These are phyloP conservation scores for Cephus runcator DNA, from an alignment of 2,888 invertebrate genomes.

Conservation along the genomic window DNA sequence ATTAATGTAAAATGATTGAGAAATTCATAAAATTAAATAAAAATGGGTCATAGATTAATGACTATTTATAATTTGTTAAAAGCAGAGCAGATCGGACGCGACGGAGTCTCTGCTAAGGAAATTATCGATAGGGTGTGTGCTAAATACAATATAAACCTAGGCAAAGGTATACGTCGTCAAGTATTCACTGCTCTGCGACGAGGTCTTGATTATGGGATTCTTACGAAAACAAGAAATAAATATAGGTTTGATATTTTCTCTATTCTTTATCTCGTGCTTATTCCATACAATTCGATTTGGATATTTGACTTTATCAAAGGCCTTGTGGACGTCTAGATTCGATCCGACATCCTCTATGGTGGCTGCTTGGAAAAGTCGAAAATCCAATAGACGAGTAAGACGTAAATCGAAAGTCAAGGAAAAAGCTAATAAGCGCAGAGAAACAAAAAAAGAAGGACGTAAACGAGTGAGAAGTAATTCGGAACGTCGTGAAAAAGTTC, in stretches of 20 bases:
- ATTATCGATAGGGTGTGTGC: constrained; percentile 44
- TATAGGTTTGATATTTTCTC: constrained; percentile 38
- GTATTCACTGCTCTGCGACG: constrained; percentile 47
- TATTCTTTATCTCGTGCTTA: neutral
- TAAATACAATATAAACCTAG: constrained; percentile 36
- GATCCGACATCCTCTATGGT: neutral
- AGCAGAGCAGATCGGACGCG: constrained; percentile 26
- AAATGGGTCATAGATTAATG: constrained; percentile 39
- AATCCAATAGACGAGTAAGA: neutral
- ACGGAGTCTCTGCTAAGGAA: constrained; percentile 41
- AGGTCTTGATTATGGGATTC: constrained; percentile 52
- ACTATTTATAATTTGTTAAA: constrained; percentile 47
- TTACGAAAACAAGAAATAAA: constrained; percentile 45
- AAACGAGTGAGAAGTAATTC: neutral
- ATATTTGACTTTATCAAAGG: neutral
- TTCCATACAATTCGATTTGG: neutral
- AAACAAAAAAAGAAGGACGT: neutral
- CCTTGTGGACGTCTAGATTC: neutral
- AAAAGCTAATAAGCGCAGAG: neutral
- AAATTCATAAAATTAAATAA: neutral
- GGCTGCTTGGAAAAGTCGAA: neutral
- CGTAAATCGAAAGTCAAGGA: neutral
- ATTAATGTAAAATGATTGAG: neutral
- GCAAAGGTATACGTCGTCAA: constrained; percentile 40
- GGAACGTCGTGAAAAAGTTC: constrained; percentile 8